Conservation (phyloP, 92 coral and sea anemone species). For the Palythoa grandis region DNA sequence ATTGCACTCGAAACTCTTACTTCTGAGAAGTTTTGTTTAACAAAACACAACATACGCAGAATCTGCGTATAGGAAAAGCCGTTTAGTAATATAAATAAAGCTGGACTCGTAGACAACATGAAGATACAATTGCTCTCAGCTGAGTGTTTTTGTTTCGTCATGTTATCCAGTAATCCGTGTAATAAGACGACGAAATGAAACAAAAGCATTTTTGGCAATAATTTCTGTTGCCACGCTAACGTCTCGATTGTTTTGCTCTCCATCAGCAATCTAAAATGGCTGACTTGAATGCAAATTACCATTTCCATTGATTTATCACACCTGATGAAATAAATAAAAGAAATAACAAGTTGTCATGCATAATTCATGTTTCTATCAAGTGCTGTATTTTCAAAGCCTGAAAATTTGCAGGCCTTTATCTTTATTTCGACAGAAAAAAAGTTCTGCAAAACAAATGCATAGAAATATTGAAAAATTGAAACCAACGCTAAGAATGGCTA, state of each 20-base stretch:
- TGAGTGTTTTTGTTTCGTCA: neutral
- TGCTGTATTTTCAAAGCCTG: neutral
- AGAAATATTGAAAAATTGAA: neutral
- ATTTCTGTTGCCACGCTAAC: slow-evolving; percentile 6
- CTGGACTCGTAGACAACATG: too few relatives aligned
- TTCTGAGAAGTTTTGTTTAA: too few relatives aligned
- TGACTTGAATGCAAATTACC: neutral
- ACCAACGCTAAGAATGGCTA: neutral
- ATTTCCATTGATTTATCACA: neutral
- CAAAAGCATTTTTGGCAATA: slow-evolving; percentile 5
- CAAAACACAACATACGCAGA: too few relatives aligned
- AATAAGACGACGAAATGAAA: neutral
- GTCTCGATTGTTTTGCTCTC: neutral
- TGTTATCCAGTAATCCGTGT: neutral
- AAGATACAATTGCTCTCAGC: neutral
- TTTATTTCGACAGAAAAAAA: neutral
- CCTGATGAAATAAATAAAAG: neutral
- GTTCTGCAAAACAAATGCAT: too few relatives aligned
- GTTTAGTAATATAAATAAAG: too few relatives aligned
- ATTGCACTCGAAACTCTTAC: too few relatives aligned
- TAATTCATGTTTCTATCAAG: slow-evolving; percentile 5
- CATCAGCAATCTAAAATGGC: neutral
- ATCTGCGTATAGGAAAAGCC: too few relatives aligned
- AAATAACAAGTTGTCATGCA: neutral
- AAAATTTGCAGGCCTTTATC: neutral